phyloP scores from a whole-genome alignment of 2,797 vertebrate species.

The Muscicapa striata region DNA sequence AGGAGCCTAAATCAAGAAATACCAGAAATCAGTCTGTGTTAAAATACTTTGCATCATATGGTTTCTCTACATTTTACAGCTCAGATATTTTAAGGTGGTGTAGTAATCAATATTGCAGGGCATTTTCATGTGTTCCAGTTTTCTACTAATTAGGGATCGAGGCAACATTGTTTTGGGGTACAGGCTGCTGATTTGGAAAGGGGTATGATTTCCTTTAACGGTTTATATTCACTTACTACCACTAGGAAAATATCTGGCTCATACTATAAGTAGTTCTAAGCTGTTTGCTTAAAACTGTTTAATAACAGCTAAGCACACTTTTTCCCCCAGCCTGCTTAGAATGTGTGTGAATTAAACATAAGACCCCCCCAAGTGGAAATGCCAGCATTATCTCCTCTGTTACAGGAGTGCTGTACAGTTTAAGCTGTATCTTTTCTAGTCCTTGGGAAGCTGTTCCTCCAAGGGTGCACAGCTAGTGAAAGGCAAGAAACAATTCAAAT shows the following conservation, averaged over 20 bases:
- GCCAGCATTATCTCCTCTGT: background rate
- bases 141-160: background rate
- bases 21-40: background rate
- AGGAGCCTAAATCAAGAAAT: background rate
- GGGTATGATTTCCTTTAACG: background rate
- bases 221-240: background rate
- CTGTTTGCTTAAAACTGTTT: background rate
- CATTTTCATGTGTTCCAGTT: background rate
- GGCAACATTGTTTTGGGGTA: background rate
- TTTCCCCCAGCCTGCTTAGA: background rate
- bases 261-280: background rate
- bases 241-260: background rate
- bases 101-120: background rate
- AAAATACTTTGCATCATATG: background rate
- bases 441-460: background rate
- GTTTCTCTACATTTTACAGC: background rate
- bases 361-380: background rate
- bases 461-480: background rate
- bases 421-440: background rate
- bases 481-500: slow-evolving; percentile 3
- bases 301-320: background rate
- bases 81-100: background rate
- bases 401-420: background rate
- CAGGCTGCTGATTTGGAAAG: background rate
- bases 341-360: background rate